phyloP scores from a whole-genome alignment of 2,797 vertebrate species.

The Urophycis tenuis region DNA sequence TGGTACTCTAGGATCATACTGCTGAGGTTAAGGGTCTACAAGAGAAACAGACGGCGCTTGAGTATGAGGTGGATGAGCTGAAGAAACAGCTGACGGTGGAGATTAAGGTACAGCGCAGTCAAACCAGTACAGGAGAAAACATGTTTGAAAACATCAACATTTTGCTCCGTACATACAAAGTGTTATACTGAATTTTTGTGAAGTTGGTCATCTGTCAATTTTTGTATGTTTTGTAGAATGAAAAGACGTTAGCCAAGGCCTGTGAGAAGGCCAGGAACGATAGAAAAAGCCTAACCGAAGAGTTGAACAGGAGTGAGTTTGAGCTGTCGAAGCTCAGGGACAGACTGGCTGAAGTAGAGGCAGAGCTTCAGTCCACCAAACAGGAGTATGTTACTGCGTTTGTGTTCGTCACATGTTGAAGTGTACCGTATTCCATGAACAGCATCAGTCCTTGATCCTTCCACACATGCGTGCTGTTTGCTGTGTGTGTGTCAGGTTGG shows the following conservation, averaged over 20 bases:
- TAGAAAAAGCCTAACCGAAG: slow-evolving; percentile 71
- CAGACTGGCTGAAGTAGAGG: slow-evolving; percentile 74
- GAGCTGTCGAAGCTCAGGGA: slow-evolving; percentile 72
- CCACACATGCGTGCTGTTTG: background rate
- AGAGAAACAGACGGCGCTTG: slow-evolving; percentile 76
- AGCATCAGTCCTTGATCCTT: background rate
- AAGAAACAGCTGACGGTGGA: slow-evolving; percentile 80
- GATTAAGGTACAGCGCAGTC: slow-evolving; percentile 67
- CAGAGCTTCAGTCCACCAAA: slow-evolving; percentile 75
- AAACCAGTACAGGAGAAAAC: background rate
- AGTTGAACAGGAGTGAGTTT: slow-evolving; percentile 63
- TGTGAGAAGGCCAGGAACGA: slow-evolving; percentile 72
- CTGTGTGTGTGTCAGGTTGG: slow-evolving; percentile 68
- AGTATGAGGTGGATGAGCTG: slow-evolving; percentile 73
- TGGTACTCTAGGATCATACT: slow-evolving; percentile 48
- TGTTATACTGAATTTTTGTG: slow-evolving; percentile 9
- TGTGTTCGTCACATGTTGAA: background rate
- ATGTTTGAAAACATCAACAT: background rate
- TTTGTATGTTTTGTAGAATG: slow-evolving; percentile 45
- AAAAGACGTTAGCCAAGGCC: slow-evolving; percentile 62
- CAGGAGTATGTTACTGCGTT: slow-evolving; percentile 74
- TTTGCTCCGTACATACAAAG: background rate
- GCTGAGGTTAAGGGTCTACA: slow-evolving; percentile 69
- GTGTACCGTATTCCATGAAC: background rate
- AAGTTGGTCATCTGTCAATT: slow-evolving; percentile 8